A percentile compares a stretch with the other conserved stretches of the same genome.
Conservation (phyloP, 2,797 vertebrate species). For the Phoeniculus purpureus region DNA sequence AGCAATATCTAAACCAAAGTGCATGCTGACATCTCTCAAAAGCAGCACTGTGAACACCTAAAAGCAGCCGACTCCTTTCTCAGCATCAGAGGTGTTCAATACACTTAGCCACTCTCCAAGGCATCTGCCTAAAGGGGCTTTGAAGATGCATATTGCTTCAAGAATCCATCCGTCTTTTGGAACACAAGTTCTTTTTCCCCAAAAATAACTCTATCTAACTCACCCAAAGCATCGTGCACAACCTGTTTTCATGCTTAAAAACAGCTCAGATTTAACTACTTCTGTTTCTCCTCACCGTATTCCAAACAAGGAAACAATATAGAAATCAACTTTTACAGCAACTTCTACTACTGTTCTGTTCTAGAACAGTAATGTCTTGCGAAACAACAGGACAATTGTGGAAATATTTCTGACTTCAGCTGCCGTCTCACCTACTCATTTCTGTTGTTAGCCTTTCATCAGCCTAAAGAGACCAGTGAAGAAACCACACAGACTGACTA, state of each 20-base stretch:
- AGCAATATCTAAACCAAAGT: not conserved
- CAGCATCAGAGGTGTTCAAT: fast-evolving
- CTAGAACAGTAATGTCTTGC: not conserved
- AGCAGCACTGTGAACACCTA: not conserved
- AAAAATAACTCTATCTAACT: not conserved
- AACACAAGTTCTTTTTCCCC: not conserved
- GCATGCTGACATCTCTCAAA: not conserved
- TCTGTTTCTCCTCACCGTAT: not conserved
- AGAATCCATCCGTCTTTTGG: not conserved
- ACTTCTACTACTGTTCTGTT: not conserved
- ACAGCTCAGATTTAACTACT: not conserved
- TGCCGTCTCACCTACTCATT: not conserved
- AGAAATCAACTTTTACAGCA: not conserved
- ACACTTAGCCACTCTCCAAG: fast-evolving
- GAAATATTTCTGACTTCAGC: not conserved
- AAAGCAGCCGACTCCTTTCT: not conserved
- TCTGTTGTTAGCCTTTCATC: not conserved
- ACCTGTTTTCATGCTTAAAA: not conserved
- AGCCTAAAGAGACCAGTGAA: not conserved
- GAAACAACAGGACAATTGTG: not conserved
- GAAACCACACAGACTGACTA: not conserved
- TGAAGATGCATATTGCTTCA: fast-evolving
- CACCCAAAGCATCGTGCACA: not conserved
- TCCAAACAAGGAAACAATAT: not conserved
- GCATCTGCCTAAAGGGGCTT: fast-evolving